phyloP scores from a whole-genome alignment of 64 coral and sea anemone genomes.

The Trachythela sp. region DNA sequence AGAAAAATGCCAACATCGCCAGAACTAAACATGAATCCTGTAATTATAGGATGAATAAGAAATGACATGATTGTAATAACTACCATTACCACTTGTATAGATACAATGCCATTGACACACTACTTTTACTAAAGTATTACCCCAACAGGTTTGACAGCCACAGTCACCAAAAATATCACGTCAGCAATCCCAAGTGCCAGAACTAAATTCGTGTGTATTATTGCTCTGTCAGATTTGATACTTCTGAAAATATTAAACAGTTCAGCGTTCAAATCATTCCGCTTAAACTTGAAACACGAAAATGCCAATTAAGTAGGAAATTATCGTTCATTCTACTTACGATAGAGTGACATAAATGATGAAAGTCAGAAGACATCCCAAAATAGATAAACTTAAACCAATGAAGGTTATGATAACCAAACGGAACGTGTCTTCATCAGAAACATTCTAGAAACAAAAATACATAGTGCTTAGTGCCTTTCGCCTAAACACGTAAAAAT shows the following conservation, averaged over 20 bases:
- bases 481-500: too few relatives aligned
- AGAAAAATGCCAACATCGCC: background rate
- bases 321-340: background rate
- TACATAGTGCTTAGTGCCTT: background rate
- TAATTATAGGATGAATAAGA: background rate
- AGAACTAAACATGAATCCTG: background rate
- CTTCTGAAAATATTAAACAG: background rate
- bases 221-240: background rate
- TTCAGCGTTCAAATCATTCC: too few relatives aligned
- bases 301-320: too few relatives aligned
- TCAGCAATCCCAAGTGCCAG: conserved; percentile 12
- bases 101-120: background rate
- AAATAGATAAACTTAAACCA: background rate
- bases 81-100: background rate
- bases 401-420: background rate
- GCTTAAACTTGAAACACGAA: too few relatives aligned
- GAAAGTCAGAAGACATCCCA: background rate
- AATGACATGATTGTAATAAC: background rate
- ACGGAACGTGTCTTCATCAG: background rate
- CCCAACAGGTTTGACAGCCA: background rate
- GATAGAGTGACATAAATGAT: background rate
- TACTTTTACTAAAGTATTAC: background rate
- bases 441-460: background rate
- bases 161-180: background rate
- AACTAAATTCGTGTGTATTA: background rate